Conservation (phyloP, 30 jellyfish, hydroid and myxozoan genomes). For the Euphysa ruthae region DNA sequence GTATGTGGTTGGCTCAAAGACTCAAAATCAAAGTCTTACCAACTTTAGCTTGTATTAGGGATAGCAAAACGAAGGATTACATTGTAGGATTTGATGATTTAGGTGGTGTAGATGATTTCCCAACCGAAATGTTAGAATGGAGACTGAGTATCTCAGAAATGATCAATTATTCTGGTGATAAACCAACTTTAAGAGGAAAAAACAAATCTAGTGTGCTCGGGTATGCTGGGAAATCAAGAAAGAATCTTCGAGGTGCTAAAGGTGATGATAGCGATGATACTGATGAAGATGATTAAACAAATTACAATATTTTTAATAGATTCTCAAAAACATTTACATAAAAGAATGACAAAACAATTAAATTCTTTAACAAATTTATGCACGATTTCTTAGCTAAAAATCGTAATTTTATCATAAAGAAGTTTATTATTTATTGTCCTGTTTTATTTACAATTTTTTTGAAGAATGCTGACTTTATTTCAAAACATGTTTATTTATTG, state of each 20-base stretch:
- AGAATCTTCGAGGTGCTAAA: conserved; percentile 60
- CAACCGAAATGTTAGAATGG: conserved; percentile 99
- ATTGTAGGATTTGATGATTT: conserved; percentile 95
- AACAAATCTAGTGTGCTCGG: conserved; percentile 39
- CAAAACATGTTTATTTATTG: too few relatives aligned
- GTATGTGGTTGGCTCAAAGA: conserved; percentile 81
- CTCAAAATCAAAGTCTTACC: conserved; percentile 80
- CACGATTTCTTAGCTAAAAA: too few relatives aligned
- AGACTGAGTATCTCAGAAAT: conserved; percentile 80
- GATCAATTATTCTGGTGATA: conserved; percentile 77
- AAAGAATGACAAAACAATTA: too few relatives aligned
- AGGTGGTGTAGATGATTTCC: conserved; percentile 97
- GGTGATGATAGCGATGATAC: conserved; percentile 59
- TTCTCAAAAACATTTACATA: too few relatives aligned
- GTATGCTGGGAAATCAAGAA: conserved; percentile 55
- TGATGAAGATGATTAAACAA: too few relatives aligned
- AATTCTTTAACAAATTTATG: too few relatives aligned
- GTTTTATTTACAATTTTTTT: too few relatives aligned
- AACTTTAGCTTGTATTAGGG: conserved; percentile 68
- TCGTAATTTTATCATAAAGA: too few relatives aligned
- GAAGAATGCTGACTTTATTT: too few relatives aligned
- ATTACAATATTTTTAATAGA: too few relatives aligned
- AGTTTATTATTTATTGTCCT: too few relatives aligned
- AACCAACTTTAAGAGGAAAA: conserved; percentile 55
- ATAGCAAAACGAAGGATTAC: conserved; percentile 85